Conservation (phyloP, 2,888 invertebrate species). For the Drosophila aldrichi region DNA sequence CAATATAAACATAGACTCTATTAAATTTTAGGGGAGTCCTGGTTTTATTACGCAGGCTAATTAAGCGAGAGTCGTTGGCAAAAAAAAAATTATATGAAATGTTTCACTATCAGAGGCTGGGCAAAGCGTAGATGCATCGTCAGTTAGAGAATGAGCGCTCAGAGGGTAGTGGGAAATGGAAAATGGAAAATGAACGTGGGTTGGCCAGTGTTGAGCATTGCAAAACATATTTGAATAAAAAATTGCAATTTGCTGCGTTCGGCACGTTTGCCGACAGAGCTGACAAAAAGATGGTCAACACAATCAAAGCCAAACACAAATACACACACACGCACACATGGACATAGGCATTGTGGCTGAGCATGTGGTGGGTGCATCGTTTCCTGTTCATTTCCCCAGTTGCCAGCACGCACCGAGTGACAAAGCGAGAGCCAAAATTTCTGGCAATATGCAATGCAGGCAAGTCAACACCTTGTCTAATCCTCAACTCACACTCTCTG, state of each 20-base stretch:
- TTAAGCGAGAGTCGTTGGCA: constrained; percentile 7
- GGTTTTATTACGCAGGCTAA: background rate
- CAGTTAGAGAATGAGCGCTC: background rate
- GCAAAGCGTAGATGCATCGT: background rate
- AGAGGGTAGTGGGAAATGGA: background rate
- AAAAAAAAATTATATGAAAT: constrained; percentile 2
- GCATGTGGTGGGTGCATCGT: constrained; percentile 1
- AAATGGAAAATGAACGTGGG: background rate
- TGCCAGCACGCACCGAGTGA: constrained; percentile 28
- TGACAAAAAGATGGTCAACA: constrained; percentile 12
- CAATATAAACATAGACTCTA: background rate
- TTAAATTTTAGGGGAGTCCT: background rate
- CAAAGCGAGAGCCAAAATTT: constrained; percentile 8
- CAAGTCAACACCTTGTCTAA: background rate
- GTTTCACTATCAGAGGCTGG: background rate
- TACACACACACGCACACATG: background rate
- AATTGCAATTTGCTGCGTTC: constrained; percentile 41
- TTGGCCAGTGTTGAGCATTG: background rate
- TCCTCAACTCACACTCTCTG: background rate
- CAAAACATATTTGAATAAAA: constrained; percentile 19
- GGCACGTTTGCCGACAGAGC: constrained; percentile 24
- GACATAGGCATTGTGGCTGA: background rate
- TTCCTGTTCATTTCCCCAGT: constrained; percentile 55
- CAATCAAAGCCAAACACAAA: background rate
- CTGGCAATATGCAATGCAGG: constrained; percentile 4